These are phyloP conservation scores for Eumerus sabulonum DNA, from an alignment of 2,888 invertebrate genomes.

Conservation along the genomic window DNA sequence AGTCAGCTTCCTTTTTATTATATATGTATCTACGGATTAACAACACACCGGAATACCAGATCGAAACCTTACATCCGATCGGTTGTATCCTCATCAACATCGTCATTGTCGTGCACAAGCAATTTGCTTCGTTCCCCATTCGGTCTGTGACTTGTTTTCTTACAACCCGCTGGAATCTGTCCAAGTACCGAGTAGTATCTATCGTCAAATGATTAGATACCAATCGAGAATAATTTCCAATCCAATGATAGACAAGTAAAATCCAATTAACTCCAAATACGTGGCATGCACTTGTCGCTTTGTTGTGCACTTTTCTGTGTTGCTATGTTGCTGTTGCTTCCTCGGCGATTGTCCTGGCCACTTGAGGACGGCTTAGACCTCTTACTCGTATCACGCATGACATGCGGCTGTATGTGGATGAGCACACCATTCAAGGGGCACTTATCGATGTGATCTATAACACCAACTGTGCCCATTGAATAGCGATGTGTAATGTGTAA, in stretches of 20 bases:
- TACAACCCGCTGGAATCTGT: constrained; percentile 56
- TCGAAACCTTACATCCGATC: constrained; percentile 58
- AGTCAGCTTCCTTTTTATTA: too few relatives aligned
- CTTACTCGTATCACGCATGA: constrained; percentile 58
- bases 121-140: constrained; percentile 68
- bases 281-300: constrained; percentile 69
- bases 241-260: constrained; percentile 73
- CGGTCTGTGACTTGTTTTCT: constrained; percentile 41
- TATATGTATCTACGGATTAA: background rate
- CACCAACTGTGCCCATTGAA: constrained; percentile 67
- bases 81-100: constrained; percentile 57
- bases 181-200: constrained; percentile 17
- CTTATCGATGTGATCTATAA: constrained; percentile 68
- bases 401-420: constrained; percentile 39
- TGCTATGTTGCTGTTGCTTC: too few relatives aligned
- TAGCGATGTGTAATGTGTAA: constrained; percentile 36
- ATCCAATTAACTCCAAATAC: constrained; percentile 77
- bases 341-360: constrained; percentile 15
- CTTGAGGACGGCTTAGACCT: constrained; percentile 70
- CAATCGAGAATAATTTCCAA: constrained; percentile 71
- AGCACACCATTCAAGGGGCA: constrained; percentile 60
- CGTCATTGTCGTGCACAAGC: constrained; percentile 66
- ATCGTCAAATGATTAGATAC: constrained; percentile 67
- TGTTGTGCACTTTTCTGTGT: constrained; percentile 6
- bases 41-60: constrained; percentile 53